Evolutionary conservation across 2,888 invertebrate genomes (phyloP).

Genomic region (Agonopterix alstromeriana): DNA sequence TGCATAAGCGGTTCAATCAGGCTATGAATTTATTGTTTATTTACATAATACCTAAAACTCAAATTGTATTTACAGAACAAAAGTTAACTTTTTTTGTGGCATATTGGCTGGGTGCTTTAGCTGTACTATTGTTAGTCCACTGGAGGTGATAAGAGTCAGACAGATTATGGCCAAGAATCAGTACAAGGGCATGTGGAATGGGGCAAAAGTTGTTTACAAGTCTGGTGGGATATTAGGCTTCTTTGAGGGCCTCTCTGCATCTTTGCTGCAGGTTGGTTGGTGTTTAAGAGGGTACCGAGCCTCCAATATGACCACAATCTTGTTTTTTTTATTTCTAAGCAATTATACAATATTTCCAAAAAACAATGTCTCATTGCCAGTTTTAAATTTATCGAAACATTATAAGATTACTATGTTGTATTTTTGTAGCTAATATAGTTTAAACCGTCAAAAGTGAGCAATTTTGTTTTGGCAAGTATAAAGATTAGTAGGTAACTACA

Average conservation of each 20-base stretch:
- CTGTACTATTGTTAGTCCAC: slow-evolving; percentile 38
- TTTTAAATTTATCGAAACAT: too few species aligned
- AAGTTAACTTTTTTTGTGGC: slow-evolving; percentile 38
- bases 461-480: too few species aligned
- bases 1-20: too few species aligned
- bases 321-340: too few species aligned
- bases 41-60: not conserved
- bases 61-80: slow-evolving; percentile 17
- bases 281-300: not conserved
- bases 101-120: slow-evolving; percentile 41
- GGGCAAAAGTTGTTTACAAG: slow-evolving; percentile 44
- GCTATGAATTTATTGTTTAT: not conserved
- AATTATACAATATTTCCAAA: too few species aligned
- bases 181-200: slow-evolving; percentile 42
- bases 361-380: not conserved
- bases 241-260: slow-evolving; percentile 53
- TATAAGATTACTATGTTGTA: too few species aligned
- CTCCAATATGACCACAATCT: not conserved
- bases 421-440: too few species aligned
- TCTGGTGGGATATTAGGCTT: slow-evolving; percentile 51
- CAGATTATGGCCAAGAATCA: slow-evolving; percentile 57
- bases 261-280: slow-evolving; percentile 43
- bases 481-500: too few species aligned
- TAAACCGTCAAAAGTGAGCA: too few species aligned
- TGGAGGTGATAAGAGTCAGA: slow-evolving; percentile 58